phyloP scores from a whole-genome alignment of 2,113 vertebrate genomes.

The Bubo blakistoni region DNA sequence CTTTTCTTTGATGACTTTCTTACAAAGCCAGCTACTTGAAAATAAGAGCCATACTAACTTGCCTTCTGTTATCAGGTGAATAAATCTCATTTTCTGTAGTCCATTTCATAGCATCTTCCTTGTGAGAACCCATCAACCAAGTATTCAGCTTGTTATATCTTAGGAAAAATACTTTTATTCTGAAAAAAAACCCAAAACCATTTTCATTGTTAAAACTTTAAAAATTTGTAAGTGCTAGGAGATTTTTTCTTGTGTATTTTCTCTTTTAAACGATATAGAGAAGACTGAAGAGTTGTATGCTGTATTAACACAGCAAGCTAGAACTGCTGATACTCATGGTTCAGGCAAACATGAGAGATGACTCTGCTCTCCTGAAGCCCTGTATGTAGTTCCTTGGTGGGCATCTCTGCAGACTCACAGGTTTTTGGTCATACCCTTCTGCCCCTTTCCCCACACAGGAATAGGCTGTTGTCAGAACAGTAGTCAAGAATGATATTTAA shows the following conservation, averaged over 20 bases:
- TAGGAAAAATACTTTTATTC: background rate
- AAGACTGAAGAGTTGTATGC: background rate
- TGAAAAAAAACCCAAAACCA: background rate
- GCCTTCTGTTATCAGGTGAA: background rate
- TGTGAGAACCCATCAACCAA: background rate
- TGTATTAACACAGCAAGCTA: background rate
- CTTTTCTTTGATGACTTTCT: background rate
- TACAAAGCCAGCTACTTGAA: background rate
- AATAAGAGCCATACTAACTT: background rate
- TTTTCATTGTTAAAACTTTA: background rate
- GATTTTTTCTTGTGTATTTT: background rate
- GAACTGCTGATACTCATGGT: background rate
- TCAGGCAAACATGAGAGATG: background rate
- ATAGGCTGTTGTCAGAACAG: background rate
- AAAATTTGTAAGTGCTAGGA: background rate
- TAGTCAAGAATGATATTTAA: background rate
- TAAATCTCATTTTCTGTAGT: background rate
- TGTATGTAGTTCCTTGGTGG: background rate
- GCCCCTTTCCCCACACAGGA: rapidly evolving
- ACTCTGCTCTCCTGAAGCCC: background rate
- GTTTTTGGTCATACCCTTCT: background rate
- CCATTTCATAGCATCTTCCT: background rate
- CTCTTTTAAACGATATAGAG: background rate
- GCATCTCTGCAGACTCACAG: background rate
- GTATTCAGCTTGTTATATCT: background rate